A percentile compares a stretch with the other conserved stretches of the same genome.
phyloP scores from a whole-genome alignment of 2,888 invertebrate species.

The Disparrhopalites patrizii region DNA sequence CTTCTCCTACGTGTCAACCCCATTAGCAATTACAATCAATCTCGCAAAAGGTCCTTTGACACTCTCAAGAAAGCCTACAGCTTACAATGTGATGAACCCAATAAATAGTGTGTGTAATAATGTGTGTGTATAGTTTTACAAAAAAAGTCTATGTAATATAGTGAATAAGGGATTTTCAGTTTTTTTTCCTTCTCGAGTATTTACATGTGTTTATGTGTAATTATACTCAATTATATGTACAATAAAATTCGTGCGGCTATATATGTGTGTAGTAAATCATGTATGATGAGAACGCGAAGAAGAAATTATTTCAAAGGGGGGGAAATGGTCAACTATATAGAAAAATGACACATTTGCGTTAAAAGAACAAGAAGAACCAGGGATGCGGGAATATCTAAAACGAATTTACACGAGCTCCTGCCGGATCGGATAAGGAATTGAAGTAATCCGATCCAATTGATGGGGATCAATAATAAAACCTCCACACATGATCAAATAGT shows the following conservation, averaged over 20 bases:
- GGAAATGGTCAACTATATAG: too few species aligned
- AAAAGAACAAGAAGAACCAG: too few species aligned
- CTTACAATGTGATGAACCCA: slow-evolving; percentile 39
- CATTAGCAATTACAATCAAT: slow-evolving; percentile 9
- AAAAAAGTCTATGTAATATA: background rate
- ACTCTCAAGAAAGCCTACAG: slow-evolving; percentile 36
- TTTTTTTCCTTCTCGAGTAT: too few species aligned
- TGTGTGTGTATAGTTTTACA: background rate
- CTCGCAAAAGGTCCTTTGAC: slow-evolving; percentile 36
- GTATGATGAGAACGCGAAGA: too few species aligned
- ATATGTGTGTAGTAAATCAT: too few species aligned
- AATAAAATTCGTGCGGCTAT: background rate
- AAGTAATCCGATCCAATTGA: slow-evolving; percentile 1
- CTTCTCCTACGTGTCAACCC: slow-evolving; percentile 25
- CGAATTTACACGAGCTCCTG: background rate
- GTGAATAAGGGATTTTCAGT: too few species aligned
- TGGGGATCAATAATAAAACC: background rate
- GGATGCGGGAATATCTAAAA: too few species aligned
- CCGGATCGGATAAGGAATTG: background rate
- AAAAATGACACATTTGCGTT: too few species aligned
- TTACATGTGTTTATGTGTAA: too few species aligned
- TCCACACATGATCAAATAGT: background rate
- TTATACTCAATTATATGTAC: background rate
- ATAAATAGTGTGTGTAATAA: background rate
- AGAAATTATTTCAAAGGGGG: too few species aligned